Evolutionary conservation across 1,140 invertebrate species (phyloP), one percentile per base, ranked within the genome.

Genomic region (Semibalanus balanoides): DNA sequence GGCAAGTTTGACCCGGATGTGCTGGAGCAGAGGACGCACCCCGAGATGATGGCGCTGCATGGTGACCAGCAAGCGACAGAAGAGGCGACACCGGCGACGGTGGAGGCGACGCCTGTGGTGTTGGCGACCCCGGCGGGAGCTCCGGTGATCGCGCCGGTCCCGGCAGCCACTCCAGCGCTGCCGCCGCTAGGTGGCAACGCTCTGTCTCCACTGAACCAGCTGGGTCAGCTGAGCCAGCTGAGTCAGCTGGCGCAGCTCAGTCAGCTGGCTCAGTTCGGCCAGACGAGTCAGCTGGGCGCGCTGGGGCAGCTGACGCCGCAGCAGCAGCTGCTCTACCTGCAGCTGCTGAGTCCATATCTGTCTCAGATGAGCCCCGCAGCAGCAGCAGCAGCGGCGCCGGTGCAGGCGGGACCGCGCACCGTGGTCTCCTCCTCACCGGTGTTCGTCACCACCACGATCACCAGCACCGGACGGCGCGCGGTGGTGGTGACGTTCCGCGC

Each of bases 401-500:
- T 82, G 29, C 83, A 76, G n/a, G 78, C 83, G 0, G 84, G 84
- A 0, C 89, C 88, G 35, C 91, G 93, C 78, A 91, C 90, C 79
- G 88, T 90, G 25, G 83, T 93, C 17, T 93, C 91, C 7, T 93
- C 91, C n/a, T 91, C 91, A 0, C 92, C 92, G 0, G 85, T 94
- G 27, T 86, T 93, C 0, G 88, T 92, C 72, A 91, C 92, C 79
- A 93, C 92, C 0, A 84, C 92, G 79, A 87, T 93, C 9, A 93
- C 91, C 0, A 86, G 90, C 74, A 94, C 93, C 0, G 89, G 92
- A 43, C 92, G 91, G 73, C 91, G 92, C 83, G 86, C 94, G 29
- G 83, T 95, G 29, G 93, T 94, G 82, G 84, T 95, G 25, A 94
- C 92, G 0, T 95, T 95, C 82, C 92, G 93, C 9, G 93, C 93